Base-by-base conservation (phyloP, 1,140 invertebrate species). In the Ephestia elutella region DNA sequence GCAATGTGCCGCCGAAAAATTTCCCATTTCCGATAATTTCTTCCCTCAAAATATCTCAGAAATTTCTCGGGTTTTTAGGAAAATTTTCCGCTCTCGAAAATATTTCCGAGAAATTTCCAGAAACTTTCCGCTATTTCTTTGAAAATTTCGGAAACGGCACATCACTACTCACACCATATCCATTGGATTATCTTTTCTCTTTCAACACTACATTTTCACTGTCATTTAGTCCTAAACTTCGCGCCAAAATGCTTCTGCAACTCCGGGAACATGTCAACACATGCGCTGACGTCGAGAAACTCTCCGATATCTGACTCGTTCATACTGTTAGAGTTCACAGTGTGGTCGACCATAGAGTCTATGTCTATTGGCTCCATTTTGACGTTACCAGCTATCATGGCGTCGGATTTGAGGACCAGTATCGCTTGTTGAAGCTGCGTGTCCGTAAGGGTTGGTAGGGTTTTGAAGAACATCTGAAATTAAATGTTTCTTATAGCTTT, bases 391-490 rank as follows among this genome's bases (percentile, higher is more conserved):
- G 32, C 2, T 11, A 61, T 20, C 1, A 63, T 61, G 17, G 65
- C 44, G 13, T 77, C 68, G 1, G 63, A 57, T 25, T 80, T 77
- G 0, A 83, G 53, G 0, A 83, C 65, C 0, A 80, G 58, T 56
- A 79, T 82, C 0, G 80, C 80, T 44, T 81, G 71, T 10, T 71
- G 55, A 2, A 86, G 35, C 50, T 78, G 69, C 2, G 64, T 67
- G 10, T 75, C 62, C 0, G 73, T 69, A 21, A 86, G 55, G 2
- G 63, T 76, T 20, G 80, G 80, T 19, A 82, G 32, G 0, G 70
- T 65, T 65, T 84, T 84, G 70, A 81, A 80, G 62, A 81, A 84
- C 82, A 86, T 86, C 82, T 86, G 71, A 0, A 69, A 78, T 32
- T 10, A 58, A 32, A 25, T 25, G 9, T 32, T 32, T 10, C 30